Percentiles rank a stretch among this genome's conserved stretches.
phyloP scores from a whole-genome alignment of 2,888 invertebrate species.

The Dastarcus helophoroides region DNA sequence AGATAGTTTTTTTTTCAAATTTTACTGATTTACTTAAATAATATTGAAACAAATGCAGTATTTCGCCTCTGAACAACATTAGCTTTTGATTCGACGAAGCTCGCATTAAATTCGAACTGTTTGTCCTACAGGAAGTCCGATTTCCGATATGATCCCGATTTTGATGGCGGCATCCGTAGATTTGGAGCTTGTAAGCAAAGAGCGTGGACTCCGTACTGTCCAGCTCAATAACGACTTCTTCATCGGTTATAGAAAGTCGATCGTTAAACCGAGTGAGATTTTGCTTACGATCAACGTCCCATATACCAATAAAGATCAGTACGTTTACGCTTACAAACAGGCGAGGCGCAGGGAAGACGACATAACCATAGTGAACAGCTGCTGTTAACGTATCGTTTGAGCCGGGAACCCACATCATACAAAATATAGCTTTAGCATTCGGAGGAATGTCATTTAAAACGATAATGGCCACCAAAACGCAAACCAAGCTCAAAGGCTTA shows the following conservation, averaged over 20 bases:
- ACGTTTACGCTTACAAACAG: slow-evolving; percentile 81
- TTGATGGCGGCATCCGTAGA: slow-evolving; percentile 65
- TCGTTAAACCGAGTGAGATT: slow-evolving; percentile 62
- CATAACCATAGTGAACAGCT: slow-evolving; percentile 88
- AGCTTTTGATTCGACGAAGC: too few relatives aligned
- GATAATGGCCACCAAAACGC: slow-evolving; percentile 55
- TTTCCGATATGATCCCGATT: slow-evolving; percentile 90
- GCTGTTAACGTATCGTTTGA: slow-evolving; percentile 61
- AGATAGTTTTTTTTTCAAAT: too few relatives aligned
- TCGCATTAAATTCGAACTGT: background rate
- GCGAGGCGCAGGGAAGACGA: slow-evolving; percentile 87
- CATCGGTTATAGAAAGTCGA: slow-evolving; percentile 72
- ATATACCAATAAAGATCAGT: slow-evolving; percentile 55
- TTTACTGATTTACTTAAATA: too few relatives aligned
- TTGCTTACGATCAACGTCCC: slow-evolving; percentile 72
- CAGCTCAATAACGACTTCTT: slow-evolving; percentile 71
- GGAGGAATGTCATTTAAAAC: slow-evolving; percentile 92
- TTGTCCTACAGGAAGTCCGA: slow-evolving; percentile 58
- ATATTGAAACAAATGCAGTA: too few relatives aligned
- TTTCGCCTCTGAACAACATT: too few relatives aligned
- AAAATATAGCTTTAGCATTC: slow-evolving; percentile 60
- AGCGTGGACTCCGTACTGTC: slow-evolving; percentile 44
- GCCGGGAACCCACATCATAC: slow-evolving; percentile 42
- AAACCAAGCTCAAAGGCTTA: slow-evolving; percentile 35
- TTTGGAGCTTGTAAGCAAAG: slow-evolving; percentile 52